These are phyloP conservation scores for Grapholita molesta DNA, from an alignment of 1,140 invertebrate species.

Conservation along the genomic window DNA sequence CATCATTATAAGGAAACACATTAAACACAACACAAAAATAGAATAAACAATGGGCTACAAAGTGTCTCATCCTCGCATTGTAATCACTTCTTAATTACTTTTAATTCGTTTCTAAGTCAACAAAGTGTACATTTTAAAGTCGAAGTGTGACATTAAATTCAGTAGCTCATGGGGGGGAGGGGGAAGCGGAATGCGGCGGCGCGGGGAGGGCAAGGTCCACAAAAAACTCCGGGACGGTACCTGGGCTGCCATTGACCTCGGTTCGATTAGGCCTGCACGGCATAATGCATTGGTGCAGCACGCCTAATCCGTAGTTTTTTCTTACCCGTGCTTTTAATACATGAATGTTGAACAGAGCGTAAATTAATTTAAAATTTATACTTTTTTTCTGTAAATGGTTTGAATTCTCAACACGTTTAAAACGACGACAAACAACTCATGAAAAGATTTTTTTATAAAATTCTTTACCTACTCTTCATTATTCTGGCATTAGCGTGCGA, in stretches of 20 bases:
- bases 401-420: background rate
- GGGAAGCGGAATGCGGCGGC: conserved; percentile 44
- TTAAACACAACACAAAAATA: too few species aligned
- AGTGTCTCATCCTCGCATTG: background rate
- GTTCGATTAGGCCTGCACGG: conserved; percentile 47
- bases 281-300: conserved; percentile 47
- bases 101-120: background rate
- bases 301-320: conserved; percentile 43
- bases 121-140: conserved; percentile 21
- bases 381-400: background rate
- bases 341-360: conserved; percentile 18
- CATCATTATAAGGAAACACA: too few species aligned
- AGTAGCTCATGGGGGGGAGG: conserved; percentile 42
- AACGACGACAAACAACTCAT: background rate
- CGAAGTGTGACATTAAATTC: conserved; percentile 51
- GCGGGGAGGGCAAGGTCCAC: conserved; percentile 27
- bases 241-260: conserved; percentile 68
- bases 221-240: conserved; percentile 61
- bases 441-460: background rate
- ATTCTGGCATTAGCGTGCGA: background rate
- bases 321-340: conserved; percentile 16
- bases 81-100: conserved; percentile 17
- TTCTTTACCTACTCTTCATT: background rate
- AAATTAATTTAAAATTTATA: conserved; percentile 33
- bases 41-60: background rate